Evolutionary conservation across 1,140 invertebrate genomes (phyloP).

Genomic region (Aphaenogaster rudis): DNA sequence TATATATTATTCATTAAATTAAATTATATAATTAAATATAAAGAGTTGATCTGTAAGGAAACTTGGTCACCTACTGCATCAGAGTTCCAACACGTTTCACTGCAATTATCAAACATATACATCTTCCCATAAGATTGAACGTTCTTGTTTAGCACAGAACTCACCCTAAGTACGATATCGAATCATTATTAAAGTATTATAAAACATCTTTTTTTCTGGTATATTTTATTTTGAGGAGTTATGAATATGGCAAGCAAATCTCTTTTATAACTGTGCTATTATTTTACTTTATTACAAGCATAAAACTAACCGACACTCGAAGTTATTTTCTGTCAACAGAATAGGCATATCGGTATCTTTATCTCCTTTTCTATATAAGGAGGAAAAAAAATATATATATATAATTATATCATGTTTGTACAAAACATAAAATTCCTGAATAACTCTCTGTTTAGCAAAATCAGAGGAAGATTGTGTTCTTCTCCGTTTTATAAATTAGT

Average conservation of each 20-base stretch:
- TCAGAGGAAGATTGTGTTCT: background rate
- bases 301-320: constrained; percentile 77
- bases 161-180: constrained; percentile 86
- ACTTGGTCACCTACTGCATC: constrained; percentile 86
- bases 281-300: constrained; percentile 5
- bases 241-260: background rate
- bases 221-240: constrained; percentile 20
- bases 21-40: constrained; percentile 43
- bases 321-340: constrained; percentile 71
- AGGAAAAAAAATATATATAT: background rate
- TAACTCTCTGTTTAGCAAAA: background rate
- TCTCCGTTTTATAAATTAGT: background rate
- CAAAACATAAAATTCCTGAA: background rate
- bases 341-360: constrained; percentile 66
- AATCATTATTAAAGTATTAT: constrained; percentile 23
- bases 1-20: constrained; percentile 50
- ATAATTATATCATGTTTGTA: background rate
- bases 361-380: background rate
- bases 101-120: constrained; percentile 88
- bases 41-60: constrained; percentile 16
- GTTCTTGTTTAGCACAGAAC: constrained; percentile 89
- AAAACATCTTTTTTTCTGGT: background rate
- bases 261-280: background rate
- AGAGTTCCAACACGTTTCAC: constrained; percentile 91
- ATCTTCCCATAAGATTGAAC: constrained; percentile 89